Base-by-base conservation (phyloP, 1,140 invertebrate genomes). In the Drosophila elegans region DNA sequence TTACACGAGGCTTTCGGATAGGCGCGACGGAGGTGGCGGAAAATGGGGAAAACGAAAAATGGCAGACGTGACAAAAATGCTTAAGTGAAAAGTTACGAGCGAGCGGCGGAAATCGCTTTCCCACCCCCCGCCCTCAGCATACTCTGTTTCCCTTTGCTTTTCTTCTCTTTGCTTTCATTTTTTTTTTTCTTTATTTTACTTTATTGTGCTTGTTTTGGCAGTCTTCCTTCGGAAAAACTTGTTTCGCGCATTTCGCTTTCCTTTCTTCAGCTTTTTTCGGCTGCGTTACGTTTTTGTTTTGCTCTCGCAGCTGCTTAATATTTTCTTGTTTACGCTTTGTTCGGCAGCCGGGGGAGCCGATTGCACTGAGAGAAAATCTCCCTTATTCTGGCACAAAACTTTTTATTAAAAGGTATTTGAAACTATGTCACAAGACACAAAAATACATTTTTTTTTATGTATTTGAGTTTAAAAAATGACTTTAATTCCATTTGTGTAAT, bases 61-160 rank as follows among this genome's bases (percentile, higher is more conserved):
- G 72, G 73, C 80, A 88, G 84, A 88, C 84, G 84, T 89, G 84
- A 89, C 84, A 89, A 89, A 89, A 89, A 89, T 89, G 84, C 84
- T 89, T 89, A 89, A 89, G 84, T 89, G 84, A 89, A 89, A 89
- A 89, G 84, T 89, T 89, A 84, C 84, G 84, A 89, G 74, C 75
- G 61, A 73, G 75, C 63, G 66, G 74, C 77, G 77, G 77, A 79
- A 79, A 79, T 79, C 77, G 77, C 75, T 79, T 79, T 73, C 66
- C 51, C 36, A 10, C 41, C 32, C 21, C 13, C 21, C 29, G 29
- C 32, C 21, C 13, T n/a, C 29, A 36, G 7, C 36, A 29, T 29
- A 32, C 21, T 25, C n/a, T 38, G 46, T 42, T 55, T 51, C 49
- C 45, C 69, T 63, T 63, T 41, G 60, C 51, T 55, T 73, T 73